Percentiles rank a stretch among this genome's conserved stretches.
These are phyloP conservation scores for Sarotherodon lohbergeri DNA, from an alignment of 2,113 vertebrate genomes.

Conservation along the genomic window DNA sequence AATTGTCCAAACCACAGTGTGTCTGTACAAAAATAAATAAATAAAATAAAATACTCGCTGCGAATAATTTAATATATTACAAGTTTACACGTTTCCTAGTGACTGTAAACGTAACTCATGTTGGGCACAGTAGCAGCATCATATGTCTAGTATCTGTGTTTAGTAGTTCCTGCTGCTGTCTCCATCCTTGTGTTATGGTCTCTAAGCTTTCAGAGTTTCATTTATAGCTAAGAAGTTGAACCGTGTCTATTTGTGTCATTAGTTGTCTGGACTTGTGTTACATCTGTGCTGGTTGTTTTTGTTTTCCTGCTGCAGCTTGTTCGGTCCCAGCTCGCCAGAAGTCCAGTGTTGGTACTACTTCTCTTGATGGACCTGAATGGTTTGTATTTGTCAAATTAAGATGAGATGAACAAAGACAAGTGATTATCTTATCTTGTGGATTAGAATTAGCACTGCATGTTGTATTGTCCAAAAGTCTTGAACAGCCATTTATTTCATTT, in stretches of 20 bases:
- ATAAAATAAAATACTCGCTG: not conserved
- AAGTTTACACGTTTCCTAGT: not conserved
- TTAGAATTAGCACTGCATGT: not conserved
- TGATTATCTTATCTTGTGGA: not conserved
- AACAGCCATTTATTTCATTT: not conserved
- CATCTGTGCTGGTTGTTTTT: not conserved
- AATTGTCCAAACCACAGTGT: not conserved
- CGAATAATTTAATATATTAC: not conserved
- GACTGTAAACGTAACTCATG: not conserved
- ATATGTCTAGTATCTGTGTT: not conserved
- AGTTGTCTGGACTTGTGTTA: not conserved
- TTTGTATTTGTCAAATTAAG: not conserved
- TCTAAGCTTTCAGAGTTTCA: not conserved
- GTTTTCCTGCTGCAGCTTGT: conserved; percentile 15
- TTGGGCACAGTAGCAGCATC: not conserved
- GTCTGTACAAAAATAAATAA: not conserved
- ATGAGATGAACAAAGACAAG: not conserved
- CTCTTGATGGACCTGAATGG: conserved; percentile 23
- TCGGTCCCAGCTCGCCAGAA: conserved; percentile 36
- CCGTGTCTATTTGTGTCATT: not conserved
- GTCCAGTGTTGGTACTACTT: conserved; percentile 9
- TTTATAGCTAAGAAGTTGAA: not conserved
- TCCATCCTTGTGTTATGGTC: not conserved
- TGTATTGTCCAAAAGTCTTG: not conserved
- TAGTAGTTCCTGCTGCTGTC: not conserved